Conservation (phyloP, 2,113 vertebrate species). For the Melanerpes formicivorus region DNA sequence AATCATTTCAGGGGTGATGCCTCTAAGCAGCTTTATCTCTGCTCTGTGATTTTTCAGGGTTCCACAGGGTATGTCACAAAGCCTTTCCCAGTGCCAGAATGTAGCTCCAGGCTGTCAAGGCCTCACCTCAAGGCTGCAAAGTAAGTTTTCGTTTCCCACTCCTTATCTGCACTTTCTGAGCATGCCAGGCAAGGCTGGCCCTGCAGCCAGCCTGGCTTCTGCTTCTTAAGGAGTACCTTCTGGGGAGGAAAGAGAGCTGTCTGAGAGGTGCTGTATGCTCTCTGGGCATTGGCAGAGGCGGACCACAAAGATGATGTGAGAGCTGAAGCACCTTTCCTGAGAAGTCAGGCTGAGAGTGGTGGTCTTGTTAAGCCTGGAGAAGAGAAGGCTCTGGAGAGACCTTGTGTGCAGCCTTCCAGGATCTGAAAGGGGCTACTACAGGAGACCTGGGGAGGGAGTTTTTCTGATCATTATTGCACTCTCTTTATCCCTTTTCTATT, state of each 20-base stretch:
- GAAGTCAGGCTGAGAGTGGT: too few relatives aligned
- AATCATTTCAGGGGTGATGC: background rate
- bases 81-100: slow-evolving; percentile 73
- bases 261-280: too few relatives aligned
- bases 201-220: background rate
- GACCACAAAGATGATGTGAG: too few relatives aligned
- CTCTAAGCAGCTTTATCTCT: background rate
- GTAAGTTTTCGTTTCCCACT: slow-evolving; percentile 70
- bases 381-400: too few relatives aligned
- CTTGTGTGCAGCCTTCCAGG: too few relatives aligned
- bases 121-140: slow-evolving; percentile 78
- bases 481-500: background rate
- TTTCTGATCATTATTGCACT: background rate
- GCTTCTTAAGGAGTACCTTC: background rate
- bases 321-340: too few relatives aligned
- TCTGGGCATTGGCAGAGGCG: too few relatives aligned
- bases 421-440: too few relatives aligned
- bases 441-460: too few relatives aligned
- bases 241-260: background rate
- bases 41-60: slow-evolving; percentile 65
- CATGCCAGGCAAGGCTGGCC: background rate
- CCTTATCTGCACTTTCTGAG: background rate
- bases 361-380: too few relatives aligned
- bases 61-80: slow-evolving; percentile 69
- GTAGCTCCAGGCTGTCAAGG: slow-evolving; percentile 74